A percentile compares a stretch with the other conserved stretches of the same genome.
Evolutionary conservation across 2,888 invertebrate species (phyloP).

Genomic region (Crematogaster levior): DNA sequence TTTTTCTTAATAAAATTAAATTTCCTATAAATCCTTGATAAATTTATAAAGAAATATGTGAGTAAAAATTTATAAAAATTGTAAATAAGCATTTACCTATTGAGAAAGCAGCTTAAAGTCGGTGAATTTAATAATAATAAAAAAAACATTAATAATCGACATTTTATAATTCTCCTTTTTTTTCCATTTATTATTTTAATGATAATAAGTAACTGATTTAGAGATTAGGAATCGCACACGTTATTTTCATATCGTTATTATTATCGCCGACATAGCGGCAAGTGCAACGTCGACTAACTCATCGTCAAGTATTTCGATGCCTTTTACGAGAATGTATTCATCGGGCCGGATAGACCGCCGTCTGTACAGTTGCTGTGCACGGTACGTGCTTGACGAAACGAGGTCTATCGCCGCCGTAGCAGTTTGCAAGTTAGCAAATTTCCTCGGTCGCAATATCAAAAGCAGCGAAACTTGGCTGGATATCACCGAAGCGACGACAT

Average conservation of each 20-base stretch:
- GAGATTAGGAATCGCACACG: background rate
- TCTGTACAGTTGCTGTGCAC: conserved; percentile 20
- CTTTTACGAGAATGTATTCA: conserved; percentile 41
- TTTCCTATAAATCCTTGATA: background rate
- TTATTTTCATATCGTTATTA: conserved; percentile 1
- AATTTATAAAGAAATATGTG: background rate
- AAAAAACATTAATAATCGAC: conserved; percentile 7
- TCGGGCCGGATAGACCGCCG: conserved; percentile 25
- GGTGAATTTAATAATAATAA: background rate
- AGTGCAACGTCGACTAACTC: conserved; percentile 25
- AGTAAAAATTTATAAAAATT: background rate
- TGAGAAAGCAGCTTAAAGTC: background rate
- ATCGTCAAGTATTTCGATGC: conserved; percentile 17
- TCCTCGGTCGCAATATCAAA: conserved; percentile 39
- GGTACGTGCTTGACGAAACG: conserved; percentile 39
- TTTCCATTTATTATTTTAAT: conserved; percentile 12
- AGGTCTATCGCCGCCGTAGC: conserved; percentile 26
- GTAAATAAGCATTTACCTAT: background rate
- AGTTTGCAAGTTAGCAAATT: conserved; percentile 50
- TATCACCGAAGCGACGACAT: conserved; percentile 25
- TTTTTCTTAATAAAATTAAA: background rate
- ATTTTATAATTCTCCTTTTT: conserved; percentile 6
- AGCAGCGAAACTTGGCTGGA: conserved; percentile 39
- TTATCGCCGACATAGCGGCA: conserved; percentile 13
- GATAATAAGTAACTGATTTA: conserved; percentile 10